Base-by-base conservation (phyloP, 2,888 invertebrate genomes). In the Dolichopus griseipennis region DNA sequence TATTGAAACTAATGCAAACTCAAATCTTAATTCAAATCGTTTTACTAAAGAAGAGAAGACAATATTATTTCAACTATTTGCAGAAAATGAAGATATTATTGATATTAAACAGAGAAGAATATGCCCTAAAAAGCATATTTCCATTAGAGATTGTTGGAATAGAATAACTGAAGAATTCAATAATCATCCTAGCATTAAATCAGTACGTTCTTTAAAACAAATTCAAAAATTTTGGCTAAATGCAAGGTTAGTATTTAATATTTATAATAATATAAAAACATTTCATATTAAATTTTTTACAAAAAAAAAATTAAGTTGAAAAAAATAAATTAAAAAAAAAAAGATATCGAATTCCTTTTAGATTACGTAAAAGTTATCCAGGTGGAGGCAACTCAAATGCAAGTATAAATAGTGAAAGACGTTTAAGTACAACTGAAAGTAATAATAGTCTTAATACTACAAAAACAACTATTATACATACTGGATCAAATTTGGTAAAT, bases 181-280 rank as follows among this genome's bases (percentile, higher is more conserved):
- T 68, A 74, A 74, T 21, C 76, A 80, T 72, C 77, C 78, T n/a
- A 74, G 74, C 52, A 76, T 79, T 12, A 75, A 74, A 61, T 78
- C 76, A 15, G 73, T 76, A 72, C 75, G 81, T 10, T 80, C 80
- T 72, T 72, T 81, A 5, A 81, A 80, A 72, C 81, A 81, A 73
- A 78, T 81, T 52, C 81, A 81, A 70, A 81, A 81, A 72, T 81
- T 81, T 70, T 81, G 81, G 81, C 74, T 81, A 37, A 81, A 81
- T 73, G 77, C 80, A 62, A 78, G 80, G 81, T 81, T 74, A 74
- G 70, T 27, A 33, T 27, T 2, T 27, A 27, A 27, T 27, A 61
- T 12, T 2, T 27, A 27, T n/a, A n/a, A n/a, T n/a, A n/a, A n/a
- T n/a, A n/a, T n/a, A n/a, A n/a, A n/a, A n/a, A n/a, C n/a, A n/a